phyloP scores from a whole-genome alignment of 2,888 invertebrate genomes.

The Chironomus tentans region DNA sequence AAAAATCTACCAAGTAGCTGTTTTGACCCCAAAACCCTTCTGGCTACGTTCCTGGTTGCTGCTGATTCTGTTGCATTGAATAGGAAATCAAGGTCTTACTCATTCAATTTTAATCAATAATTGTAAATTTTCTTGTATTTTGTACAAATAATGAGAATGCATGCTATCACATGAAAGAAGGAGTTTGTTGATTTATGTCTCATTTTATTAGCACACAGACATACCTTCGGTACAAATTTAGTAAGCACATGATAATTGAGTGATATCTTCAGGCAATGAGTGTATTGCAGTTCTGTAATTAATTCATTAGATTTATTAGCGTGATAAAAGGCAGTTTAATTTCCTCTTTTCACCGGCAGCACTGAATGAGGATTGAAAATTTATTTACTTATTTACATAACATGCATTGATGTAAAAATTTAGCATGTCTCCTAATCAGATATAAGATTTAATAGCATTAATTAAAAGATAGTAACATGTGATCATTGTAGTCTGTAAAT shows the following conservation, averaged over 20 bases:
- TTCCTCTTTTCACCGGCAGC: slow-evolving; percentile 8
- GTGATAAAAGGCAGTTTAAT: slow-evolving; percentile 19
- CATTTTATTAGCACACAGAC: neutral
- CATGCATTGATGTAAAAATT: no score
- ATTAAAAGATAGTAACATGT: no score
- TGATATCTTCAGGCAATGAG: neutral
- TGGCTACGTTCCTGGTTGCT: no score
- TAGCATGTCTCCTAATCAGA: no score
- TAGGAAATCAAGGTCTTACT: no score
- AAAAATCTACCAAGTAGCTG: no score
- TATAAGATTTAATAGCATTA: no score
- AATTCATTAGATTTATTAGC: slow-evolving; percentile 14
- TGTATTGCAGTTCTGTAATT: neutral
- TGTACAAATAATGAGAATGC: neutral
- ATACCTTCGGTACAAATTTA: neutral
- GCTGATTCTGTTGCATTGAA: no score
- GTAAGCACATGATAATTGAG: neutral
- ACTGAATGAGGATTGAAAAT: neutral
- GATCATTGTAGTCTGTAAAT: no score
- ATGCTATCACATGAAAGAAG: neutral
- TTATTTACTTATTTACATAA: neutral
- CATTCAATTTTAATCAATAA: neutral
- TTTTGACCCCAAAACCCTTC: no score
- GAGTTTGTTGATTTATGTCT: neutral
- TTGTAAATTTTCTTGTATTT: neutral